Conservation (phyloP, 2,113 vertebrate species). For the Indicator maculatus region DNA sequence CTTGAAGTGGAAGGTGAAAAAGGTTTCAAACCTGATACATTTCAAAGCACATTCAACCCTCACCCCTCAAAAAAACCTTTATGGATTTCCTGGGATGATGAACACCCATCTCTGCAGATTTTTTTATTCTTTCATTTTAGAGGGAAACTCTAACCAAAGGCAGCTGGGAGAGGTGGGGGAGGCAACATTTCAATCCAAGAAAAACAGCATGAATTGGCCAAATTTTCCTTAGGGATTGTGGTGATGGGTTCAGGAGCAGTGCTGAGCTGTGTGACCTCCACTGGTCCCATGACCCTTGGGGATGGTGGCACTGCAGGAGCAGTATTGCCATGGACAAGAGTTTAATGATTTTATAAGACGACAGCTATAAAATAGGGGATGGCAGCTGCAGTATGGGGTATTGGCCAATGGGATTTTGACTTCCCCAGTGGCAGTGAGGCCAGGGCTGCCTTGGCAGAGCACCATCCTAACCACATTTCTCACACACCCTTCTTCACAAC, state of each 20-base stretch:
- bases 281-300: not conserved
- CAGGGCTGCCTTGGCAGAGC: not conserved
- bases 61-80: not conserved
- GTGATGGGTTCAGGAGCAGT: not conserved
- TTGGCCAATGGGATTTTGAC: not conserved
- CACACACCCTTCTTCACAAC: not conserved
- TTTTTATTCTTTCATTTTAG: not conserved
- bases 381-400: not conserved
- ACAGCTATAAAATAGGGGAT: not conserved
- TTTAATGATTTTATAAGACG: not conserved
- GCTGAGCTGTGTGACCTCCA: not conserved
- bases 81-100: not conserved
- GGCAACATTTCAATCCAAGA: not conserved
- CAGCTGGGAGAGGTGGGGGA: not conserved
- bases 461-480: rapidly evolving
- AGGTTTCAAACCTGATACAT: not conserved
- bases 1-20: not conserved
- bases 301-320: not conserved
- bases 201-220: not conserved
- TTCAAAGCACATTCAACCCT: not conserved
- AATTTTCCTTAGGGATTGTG: not conserved
- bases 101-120: not conserved
- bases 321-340: not conserved
- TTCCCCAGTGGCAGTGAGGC: rapidly evolving
- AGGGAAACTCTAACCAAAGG: not conserved